These are phyloP conservation scores for Loris lydekkerianus DNA, from an alignment of 2,797 vertebrate species.

Conservation along the genomic window DNA sequence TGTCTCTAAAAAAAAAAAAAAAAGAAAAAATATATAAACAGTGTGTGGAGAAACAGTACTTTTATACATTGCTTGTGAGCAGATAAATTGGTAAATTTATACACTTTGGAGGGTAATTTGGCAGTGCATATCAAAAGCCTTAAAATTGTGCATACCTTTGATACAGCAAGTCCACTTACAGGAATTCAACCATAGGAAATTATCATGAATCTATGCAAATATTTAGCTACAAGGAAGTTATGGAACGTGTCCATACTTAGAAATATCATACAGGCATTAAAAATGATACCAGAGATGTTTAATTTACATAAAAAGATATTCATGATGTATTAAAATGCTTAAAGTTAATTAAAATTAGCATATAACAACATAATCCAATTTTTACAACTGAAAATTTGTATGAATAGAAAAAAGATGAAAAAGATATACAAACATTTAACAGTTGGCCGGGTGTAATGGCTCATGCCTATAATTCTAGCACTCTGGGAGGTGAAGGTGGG, in stretches of 20 bases:
- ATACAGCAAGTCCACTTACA: background rate
- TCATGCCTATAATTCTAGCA: no score
- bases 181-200: slow-evolving; percentile 17
- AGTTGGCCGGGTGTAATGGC: background rate
- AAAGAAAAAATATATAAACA: no score
- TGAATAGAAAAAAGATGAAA: background rate
- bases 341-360: slow-evolving; percentile 55
- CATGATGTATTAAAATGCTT: background rate
- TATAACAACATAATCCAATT: background rate
- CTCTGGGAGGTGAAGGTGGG: no score
- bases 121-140: background rate
- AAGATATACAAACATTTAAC: background rate
- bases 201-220: slow-evolving; percentile 10
- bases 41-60: background rate
- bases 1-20: no score
- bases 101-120: background rate
- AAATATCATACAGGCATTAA: slow-evolving; percentile 13
- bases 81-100: background rate
- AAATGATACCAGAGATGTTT: slow-evolving; percentile 38
- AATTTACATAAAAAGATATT: slow-evolving; percentile 46
- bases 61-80: background rate
- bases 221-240: background rate
- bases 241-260: background rate
- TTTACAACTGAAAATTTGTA: slow-evolving; percentile 29
- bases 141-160: background rate